Evolutionary conservation across 2,113 vertebrate genomes (phyloP).

Genomic region (Gadus macrocephalus): DNA sequence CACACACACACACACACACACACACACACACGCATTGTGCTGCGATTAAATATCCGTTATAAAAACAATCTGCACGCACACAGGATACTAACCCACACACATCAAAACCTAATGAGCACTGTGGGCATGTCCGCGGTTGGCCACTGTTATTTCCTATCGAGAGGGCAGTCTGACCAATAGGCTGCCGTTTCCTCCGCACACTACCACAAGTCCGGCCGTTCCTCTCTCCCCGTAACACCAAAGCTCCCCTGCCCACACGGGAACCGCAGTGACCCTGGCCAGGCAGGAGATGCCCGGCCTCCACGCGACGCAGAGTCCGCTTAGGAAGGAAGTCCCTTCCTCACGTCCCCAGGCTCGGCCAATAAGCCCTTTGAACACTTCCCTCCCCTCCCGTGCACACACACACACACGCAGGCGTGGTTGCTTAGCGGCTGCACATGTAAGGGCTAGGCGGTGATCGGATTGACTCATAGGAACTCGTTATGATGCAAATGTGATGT

Average conservation of each 20-base stretch:
- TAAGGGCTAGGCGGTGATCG: neutral
- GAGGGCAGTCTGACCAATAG: conserved; percentile 4
- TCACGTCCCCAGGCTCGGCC: no score
- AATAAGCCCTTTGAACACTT: no score
- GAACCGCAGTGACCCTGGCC: no score
- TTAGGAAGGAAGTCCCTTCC: neutral
- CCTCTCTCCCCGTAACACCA: neutral
- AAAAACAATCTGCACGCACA: no score
- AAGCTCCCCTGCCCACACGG: neutral
- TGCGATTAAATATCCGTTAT: no score
- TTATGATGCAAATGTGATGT: no score
- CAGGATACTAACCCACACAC: conserved; percentile 3
- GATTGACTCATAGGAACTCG: no score
- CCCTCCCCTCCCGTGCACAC: no score
- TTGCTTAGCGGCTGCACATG: conserved; percentile 4
- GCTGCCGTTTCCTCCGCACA: conserved; percentile 3
- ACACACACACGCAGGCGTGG: neutral
- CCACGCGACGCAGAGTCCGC: no score
- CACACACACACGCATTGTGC: neutral
- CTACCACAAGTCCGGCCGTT: conserved; percentile 13
- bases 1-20: neutral
- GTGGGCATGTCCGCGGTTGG: conserved; percentile 14
- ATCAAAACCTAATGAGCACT: conserved; percentile 28
- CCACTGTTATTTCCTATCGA: conserved; percentile 25
- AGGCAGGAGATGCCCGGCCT: neutral